These are phyloP conservation scores for Cyprinodon diabolis DNA, from an alignment of 2,797 vertebrate species.

Conservation along the genomic window DNA sequence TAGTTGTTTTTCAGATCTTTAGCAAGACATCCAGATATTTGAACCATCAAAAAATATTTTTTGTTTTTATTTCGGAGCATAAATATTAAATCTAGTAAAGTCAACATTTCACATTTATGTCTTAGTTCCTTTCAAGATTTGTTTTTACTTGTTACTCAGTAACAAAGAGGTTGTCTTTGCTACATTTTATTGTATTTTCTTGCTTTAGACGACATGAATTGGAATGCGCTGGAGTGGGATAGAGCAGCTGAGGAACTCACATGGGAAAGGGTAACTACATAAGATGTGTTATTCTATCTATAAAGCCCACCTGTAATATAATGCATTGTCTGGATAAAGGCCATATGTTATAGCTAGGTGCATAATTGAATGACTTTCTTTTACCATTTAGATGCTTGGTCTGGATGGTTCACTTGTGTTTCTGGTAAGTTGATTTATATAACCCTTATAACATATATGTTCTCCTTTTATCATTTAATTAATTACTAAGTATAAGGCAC, in stretches of 20 bases:
- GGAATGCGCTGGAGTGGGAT: slow-evolving; percentile 99
- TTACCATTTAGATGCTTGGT: slow-evolving; percentile 91
- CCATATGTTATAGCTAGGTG: not conserved
- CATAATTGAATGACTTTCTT: slow-evolving; percentile 7
- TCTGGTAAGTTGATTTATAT: slow-evolving; percentile 83
- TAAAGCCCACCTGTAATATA: not conserved
- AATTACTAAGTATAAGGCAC: not conserved
- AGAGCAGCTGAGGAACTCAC: slow-evolving; percentile 98
- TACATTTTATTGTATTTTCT: slow-evolving; percentile 11
- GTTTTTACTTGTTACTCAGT: not conserved
- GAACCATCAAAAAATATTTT: not conserved
- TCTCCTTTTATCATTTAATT: not conserved
- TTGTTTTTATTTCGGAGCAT: not conserved
- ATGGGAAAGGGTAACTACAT: slow-evolving; percentile 91
- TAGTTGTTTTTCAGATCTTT: not conserved
- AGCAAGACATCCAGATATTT: not conserved
- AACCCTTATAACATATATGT: not conserved
- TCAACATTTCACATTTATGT: not conserved
- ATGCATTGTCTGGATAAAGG: not conserved
- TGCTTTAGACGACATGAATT: slow-evolving; percentile 96
- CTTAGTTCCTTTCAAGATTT: not conserved
- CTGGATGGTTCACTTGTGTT: slow-evolving; percentile 98
- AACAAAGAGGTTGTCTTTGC: not conserved
- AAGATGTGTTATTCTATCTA: not conserved
- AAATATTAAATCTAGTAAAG: not conserved